These are phyloP conservation scores for Orycteropus afer DNA, from an alignment of 2,113 vertebrate genomes.

Conservation along the genomic window DNA sequence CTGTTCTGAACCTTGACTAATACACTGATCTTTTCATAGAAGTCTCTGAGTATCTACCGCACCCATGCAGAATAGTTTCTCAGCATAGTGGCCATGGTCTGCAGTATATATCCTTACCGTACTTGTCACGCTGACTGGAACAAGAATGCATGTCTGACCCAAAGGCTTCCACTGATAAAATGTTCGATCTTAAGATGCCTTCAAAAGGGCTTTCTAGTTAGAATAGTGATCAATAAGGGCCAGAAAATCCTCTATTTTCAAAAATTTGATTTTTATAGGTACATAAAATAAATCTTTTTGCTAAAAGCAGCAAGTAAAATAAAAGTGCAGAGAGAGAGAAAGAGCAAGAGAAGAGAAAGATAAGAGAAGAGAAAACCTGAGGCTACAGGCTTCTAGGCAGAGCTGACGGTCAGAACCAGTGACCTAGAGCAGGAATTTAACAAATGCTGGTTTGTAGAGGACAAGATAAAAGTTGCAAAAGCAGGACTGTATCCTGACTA, in stretches of 20 bases:
- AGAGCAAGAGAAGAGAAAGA: background rate
- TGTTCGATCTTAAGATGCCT: background rate
- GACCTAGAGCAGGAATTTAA: background rate
- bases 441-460: background rate
- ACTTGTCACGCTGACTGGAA: background rate
- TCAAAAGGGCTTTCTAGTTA: background rate
- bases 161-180: background rate
- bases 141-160: background rate
- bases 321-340: background rate
- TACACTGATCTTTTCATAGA: background rate
- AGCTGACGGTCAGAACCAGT: background rate
- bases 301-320: background rate
- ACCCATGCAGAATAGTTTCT: background rate
- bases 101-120: background rate
- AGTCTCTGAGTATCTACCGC: background rate
- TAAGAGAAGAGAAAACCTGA: background rate
- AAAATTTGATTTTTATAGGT: background rate
- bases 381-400: background rate
- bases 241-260: background rate
- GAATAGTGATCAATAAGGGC: background rate
- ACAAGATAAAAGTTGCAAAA: background rate
- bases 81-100: no score
- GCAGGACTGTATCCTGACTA: background rate
- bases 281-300: background rate
- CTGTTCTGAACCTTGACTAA: no score